Evolutionary conservation across 2,113 vertebrate species (phyloP).

Genomic region (Sinosuthora webbiana): DNA sequence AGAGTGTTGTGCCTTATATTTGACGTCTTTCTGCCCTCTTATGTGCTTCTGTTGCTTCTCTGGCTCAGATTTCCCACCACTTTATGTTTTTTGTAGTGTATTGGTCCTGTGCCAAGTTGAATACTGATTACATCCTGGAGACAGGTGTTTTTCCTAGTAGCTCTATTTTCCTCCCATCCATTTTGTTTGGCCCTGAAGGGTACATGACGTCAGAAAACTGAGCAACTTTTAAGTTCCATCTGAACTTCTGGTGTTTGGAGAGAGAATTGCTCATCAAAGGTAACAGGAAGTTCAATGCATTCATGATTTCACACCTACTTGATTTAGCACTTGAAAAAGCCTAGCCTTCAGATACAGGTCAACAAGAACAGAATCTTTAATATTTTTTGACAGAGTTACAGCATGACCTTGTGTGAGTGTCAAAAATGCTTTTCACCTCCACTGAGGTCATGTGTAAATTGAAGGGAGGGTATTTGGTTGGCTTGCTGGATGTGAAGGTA

Average conservation of each 20-base stretch:
- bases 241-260: not conserved
- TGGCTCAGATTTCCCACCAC: not conserved
- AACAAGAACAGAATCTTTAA: not conserved
- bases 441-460: not conserved
- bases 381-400: not conserved
- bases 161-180: not conserved
- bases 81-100: accelerated
- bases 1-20: accelerated
- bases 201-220: not conserved
- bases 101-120: not conserved
- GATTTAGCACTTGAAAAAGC: not conserved
- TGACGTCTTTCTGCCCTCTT: accelerated
- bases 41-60: not conserved
- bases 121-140: not conserved
- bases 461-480: not conserved
- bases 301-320: not conserved
- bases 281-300: not conserved
- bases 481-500: not conserved
- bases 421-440: not conserved
- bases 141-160: not conserved
- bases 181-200: not conserved
- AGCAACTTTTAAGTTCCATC: not conserved
- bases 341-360: not conserved
- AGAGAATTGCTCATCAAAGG: not conserved
- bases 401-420: not conserved